A percentile compares a stretch with the other conserved stretches of the same genome.
phyloP scores from a whole-genome alignment of 2,797 vertebrate genomes.

The Gastrophryne carolinensis region DNA sequence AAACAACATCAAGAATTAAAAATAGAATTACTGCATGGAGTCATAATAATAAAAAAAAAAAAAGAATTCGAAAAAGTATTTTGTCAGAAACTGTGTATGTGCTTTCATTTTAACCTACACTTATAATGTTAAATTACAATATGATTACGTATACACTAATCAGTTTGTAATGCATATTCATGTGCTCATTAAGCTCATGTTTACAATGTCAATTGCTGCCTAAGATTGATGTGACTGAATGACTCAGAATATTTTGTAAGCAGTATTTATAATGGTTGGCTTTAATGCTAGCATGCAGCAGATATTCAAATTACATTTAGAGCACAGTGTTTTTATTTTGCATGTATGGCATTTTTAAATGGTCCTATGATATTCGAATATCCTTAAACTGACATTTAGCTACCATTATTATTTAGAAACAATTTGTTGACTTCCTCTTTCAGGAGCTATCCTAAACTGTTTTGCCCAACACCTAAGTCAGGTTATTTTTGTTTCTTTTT shows the following conservation, averaged over 20 bases:
- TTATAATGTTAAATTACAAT: conserved; percentile 38
- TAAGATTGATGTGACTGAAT: conserved; percentile 34
- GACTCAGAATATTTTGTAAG: conserved; percentile 24
- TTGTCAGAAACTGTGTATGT: neutral
- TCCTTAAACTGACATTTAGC: too few species aligned
- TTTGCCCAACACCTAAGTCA: too few species aligned
- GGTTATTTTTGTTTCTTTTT: too few species aligned
- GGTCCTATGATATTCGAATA: too few species aligned
- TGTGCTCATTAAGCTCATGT: conserved; percentile 46
- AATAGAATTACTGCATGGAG: neutral
- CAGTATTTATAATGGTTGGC: neutral
- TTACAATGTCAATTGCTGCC: conserved; percentile 43
- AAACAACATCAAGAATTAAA: neutral
- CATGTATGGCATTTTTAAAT: too few species aligned
- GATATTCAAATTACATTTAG: too few species aligned
- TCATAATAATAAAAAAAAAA: neutral
- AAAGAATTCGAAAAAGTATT: neutral
- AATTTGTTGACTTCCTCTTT: too few species aligned
- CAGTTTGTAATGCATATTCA: conserved; percentile 46
- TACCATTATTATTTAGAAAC: too few species aligned
- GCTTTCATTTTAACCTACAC: neutral
- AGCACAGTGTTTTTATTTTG: too few species aligned
- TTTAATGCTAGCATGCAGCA: too few species aligned
- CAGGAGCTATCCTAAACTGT: too few species aligned
- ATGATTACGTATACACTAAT: conserved; percentile 38